Evolutionary conservation across 2,113 vertebrate species (phyloP).

Genomic region (Lasiurus borealis): DNA sequence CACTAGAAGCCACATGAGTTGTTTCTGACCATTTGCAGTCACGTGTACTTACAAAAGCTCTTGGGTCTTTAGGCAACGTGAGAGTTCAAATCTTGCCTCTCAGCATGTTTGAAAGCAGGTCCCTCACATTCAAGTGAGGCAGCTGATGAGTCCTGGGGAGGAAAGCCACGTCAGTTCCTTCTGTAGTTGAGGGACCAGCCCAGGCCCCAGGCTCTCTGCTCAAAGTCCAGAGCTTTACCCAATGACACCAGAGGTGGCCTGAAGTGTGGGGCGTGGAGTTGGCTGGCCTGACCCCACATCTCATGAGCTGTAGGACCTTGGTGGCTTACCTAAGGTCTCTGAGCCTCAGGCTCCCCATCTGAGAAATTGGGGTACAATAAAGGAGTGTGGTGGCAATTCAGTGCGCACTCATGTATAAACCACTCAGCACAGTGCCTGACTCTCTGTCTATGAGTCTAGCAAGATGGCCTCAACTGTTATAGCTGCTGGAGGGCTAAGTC

Average conservation of each 20-base stretch:
- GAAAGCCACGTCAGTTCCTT: background rate
- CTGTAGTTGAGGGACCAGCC: background rate
- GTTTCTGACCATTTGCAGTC: background rate
- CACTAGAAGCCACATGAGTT: background rate
- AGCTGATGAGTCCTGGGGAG: background rate
- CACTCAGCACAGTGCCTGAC: background rate
- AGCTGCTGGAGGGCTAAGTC: background rate
- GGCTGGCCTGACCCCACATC: background rate
- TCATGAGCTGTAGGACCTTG: constrained; percentile 26
- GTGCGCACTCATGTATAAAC: accelerated
- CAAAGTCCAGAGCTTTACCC: background rate
- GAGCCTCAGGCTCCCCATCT: background rate
- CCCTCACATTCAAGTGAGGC: too few relatives aligned
- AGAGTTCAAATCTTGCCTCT: background rate
- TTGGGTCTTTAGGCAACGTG: background rate
- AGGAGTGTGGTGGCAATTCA: background rate
- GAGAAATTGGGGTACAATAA: background rate
- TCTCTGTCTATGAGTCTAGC: background rate
- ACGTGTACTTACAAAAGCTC: background rate
- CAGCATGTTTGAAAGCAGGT: background rate
- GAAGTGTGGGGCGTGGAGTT: background rate
- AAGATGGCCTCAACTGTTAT: too few relatives aligned
- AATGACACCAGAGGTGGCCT: background rate
- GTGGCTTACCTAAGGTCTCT: constrained; percentile 3
- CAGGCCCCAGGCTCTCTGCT: background rate